Percentiles rank a stretch among this genome's conserved stretches.
These are phyloP conservation scores for Melanostoma mellinum DNA, from an alignment of 2,888 invertebrate species.

Conservation along the genomic window DNA sequence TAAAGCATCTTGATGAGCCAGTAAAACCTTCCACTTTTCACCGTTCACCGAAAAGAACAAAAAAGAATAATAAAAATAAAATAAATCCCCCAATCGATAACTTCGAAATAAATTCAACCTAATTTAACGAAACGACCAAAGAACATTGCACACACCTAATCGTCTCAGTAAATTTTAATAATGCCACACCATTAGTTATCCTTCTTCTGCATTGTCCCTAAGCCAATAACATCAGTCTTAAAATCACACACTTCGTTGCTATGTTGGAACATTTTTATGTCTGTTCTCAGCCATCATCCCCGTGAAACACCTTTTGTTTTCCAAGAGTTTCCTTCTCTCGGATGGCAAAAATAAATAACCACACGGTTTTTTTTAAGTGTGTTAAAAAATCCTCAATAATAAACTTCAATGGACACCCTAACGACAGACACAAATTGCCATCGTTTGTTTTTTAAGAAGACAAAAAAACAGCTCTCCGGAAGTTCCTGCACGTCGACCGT, in stretches of 20 bases:
- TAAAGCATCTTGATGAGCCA: conserved; percentile 3
- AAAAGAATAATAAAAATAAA: background rate
- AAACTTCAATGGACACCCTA: conserved; percentile 71
- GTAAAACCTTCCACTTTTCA: conserved; percentile 16
- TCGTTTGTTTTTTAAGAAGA: conserved; percentile 52
- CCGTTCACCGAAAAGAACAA: background rate
- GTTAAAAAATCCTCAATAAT: conserved; percentile 71
- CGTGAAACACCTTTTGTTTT: conserved; percentile 53
- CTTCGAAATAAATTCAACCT: conserved; percentile 61
- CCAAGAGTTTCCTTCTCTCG: conserved; percentile 16
- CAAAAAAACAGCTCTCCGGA: conserved; percentile 24
- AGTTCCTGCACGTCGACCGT: conserved; percentile 45
- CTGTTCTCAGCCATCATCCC: background rate
- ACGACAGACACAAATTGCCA: conserved; percentile 71
- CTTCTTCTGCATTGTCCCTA: conserved; percentile 48
- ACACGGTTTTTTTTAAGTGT: conserved; percentile 60
- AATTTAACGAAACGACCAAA: conserved; percentile 46
- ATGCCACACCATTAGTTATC: conserved; percentile 68
- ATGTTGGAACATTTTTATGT: background rate
- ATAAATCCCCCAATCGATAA: conserved; percentile 53
- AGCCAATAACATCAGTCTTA: conserved; percentile 68
- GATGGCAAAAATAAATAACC: conserved; percentile 68
- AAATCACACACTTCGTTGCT: conserved; percentile 35
- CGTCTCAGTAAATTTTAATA: conserved; percentile 70
- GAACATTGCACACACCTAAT: conserved; percentile 58